These are phyloP conservation scores for Heterodera schachtii DNA, from an alignment of 1,140 invertebrate species.

Conservation along the genomic window DNA sequence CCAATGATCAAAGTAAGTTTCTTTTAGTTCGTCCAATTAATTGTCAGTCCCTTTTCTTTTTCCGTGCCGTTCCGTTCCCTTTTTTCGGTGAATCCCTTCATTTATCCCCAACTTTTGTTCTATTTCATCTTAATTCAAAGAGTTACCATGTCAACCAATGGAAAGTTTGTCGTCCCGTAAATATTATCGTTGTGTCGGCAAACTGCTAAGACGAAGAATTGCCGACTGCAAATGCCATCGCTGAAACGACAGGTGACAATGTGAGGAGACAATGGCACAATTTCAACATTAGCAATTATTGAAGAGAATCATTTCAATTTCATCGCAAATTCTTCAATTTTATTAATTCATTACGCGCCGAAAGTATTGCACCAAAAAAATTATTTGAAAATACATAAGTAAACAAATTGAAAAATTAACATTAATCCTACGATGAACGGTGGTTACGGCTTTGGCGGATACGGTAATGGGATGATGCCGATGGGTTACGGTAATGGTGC, in stretches of 20 bases:
- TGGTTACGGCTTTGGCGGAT: neutral
- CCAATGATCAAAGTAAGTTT: too few relatives aligned
- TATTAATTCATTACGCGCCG: too few relatives aligned
- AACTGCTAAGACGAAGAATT: neutral
- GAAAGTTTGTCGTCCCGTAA: neutral
- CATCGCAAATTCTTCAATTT: too few relatives aligned
- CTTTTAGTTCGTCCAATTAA: too few relatives aligned
- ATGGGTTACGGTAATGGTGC: neutral
- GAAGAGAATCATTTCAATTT: too few relatives aligned
- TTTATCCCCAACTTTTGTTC: neutral
- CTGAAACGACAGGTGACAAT: neutral
- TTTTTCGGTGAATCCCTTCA: neutral
- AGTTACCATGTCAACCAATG: slow-evolving; percentile 1
- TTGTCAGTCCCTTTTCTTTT: neutral
- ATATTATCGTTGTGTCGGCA: neutral
- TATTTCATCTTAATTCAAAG: neutral
- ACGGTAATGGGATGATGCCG: neutral
- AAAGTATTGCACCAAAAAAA: too few relatives aligned
- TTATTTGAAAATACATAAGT: too few relatives aligned
- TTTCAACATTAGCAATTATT: too few relatives aligned
- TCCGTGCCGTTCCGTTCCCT: neutral
- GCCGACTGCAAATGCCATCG: neutral
- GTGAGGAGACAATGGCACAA: too few relatives aligned
- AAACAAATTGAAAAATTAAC: neutral
- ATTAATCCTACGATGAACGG: neutral